Percentiles rank a stretch among this genome's conserved stretches.
phyloP scores from a whole-genome alignment of 2,113 vertebrate species.

The Neogobius melanostomus region DNA sequence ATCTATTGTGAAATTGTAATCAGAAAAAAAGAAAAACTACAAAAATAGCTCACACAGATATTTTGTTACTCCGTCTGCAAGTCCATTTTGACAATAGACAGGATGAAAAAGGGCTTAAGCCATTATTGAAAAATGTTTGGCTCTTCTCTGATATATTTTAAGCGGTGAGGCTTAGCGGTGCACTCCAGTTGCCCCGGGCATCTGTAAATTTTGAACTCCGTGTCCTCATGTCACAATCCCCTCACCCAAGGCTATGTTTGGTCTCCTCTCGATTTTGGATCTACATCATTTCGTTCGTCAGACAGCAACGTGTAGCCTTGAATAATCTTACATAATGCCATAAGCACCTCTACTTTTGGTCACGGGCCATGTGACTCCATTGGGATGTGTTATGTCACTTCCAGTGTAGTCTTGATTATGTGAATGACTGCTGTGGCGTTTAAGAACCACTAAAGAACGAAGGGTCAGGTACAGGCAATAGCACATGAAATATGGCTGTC shows the following conservation, averaged over 20 bases:
- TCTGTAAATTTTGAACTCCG: neutral
- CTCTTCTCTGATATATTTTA: neutral
- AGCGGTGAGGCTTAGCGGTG: neutral
- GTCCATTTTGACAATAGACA: neutral
- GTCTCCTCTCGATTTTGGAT: neutral
- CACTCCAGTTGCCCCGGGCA: neutral
- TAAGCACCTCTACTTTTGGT: slow-evolving; percentile 5
- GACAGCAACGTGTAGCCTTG: neutral
- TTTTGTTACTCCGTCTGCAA: neutral
- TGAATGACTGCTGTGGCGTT: slow-evolving; percentile 5
- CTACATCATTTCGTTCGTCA: neutral
- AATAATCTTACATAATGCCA: slow-evolving; percentile 10
- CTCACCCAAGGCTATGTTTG: slow-evolving; percentile 8
- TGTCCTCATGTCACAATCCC: neutral
- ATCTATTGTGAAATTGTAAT: too few relatives aligned
- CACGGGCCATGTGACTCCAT: slow-evolving; percentile 9
- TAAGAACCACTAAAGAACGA: neutral
- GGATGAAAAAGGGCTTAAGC: neutral
- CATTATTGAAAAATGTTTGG: neutral
- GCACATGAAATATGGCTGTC: neutral
- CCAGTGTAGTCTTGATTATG: neutral
- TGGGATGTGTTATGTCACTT: slow-evolving; percentile 1
- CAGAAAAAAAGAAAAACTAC: too few relatives aligned
- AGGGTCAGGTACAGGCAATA: neutral
- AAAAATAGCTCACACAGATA: neutral